phyloP scores from a whole-genome alignment of 1,140 invertebrate genomes.

The Hydropsyche tenuis region DNA sequence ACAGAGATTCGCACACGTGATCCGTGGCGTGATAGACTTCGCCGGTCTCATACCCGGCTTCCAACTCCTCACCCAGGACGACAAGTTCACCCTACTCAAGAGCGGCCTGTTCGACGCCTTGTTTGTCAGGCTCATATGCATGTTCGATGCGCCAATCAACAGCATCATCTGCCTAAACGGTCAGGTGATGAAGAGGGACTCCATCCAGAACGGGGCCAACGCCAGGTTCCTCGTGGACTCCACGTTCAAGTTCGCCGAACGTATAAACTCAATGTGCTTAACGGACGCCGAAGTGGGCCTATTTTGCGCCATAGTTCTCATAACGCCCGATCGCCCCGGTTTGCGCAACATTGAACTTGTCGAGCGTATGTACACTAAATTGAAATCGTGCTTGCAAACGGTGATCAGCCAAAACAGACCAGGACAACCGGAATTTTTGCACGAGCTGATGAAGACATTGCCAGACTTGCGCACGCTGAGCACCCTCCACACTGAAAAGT shows the following conservation, averaged over 20 bases:
- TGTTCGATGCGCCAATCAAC: slow-evolving; percentile 90
- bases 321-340: slow-evolving; percentile 91
- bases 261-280: slow-evolving; percentile 87
- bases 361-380: slow-evolving; percentile 88
- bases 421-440: slow-evolving; percentile 77
- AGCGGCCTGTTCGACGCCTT: slow-evolving; percentile 94
- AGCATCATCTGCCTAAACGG: slow-evolving; percentile 93
- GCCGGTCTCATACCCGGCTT: slow-evolving; percentile 97
- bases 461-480: slow-evolving; percentile 94
- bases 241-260: slow-evolving; percentile 96
- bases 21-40: slow-evolving; percentile 96
- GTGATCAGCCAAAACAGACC: slow-evolving; percentile 87
- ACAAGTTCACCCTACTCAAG: slow-evolving; percentile 96
- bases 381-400: slow-evolving; percentile 86
- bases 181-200: slow-evolving; percentile 87
- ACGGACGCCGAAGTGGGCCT: slow-evolving; percentile 93
- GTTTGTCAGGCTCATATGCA: slow-evolving; percentile 89
- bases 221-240: slow-evolving; percentile 94
- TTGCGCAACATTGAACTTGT: slow-evolving; percentile 90
- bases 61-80: slow-evolving; percentile 90
- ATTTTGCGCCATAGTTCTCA: slow-evolving; percentile 94
- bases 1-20: slow-evolving; percentile 92
- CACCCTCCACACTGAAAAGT: slow-evolving; percentile 94
- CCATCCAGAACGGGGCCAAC: slow-evolving; percentile 88
- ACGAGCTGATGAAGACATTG: slow-evolving; percentile 91